These are phyloP conservation scores for Loris lydekkerianus DNA, from an alignment of 2,797 vertebrate genomes.

Conservation along the genomic window DNA sequence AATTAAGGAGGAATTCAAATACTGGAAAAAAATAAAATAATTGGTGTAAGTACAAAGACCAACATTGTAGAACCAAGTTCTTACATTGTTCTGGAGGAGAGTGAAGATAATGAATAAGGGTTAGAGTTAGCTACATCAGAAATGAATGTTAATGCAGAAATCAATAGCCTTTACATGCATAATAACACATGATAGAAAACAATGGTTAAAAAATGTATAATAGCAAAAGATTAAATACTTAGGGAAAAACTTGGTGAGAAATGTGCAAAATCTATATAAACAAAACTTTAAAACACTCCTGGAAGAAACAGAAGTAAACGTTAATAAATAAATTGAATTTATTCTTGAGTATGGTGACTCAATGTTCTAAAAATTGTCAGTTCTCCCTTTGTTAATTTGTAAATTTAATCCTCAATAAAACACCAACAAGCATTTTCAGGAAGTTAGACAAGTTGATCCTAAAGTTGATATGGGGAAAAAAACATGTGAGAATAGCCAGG, in stretches of 20 bases:
- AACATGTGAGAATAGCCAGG: background rate
- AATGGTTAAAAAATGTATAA: background rate
- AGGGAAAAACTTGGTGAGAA: background rate
- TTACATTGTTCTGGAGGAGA: background rate
- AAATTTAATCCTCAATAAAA: slow-evolving; percentile 6
- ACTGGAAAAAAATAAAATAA: slow-evolving; percentile 36
- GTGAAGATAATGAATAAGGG: background rate
- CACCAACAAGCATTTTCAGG: background rate
- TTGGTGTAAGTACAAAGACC: background rate
- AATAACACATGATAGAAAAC: background rate
- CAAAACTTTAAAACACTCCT: background rate
- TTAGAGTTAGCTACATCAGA: background rate
- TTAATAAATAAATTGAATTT: background rate
- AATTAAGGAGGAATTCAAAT: slow-evolving; percentile 3
- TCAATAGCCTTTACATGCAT: background rate
- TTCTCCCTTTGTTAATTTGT: background rate
- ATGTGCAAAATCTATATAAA: background rate
- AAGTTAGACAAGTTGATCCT: slow-evolving; percentile 25
- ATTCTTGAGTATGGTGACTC: background rate
- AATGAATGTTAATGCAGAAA: background rate
- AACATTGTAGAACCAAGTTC: background rate
- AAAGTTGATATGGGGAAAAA: background rate
- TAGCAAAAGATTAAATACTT: background rate
- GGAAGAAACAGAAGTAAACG: background rate
- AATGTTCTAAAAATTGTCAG: background rate